Percentiles rank a stretch among this genome's conserved stretches.
These are phyloP conservation scores for Cosmorhoe ocellata DNA, from an alignment of 2,888 invertebrate species.

Conservation along the genomic window DNA sequence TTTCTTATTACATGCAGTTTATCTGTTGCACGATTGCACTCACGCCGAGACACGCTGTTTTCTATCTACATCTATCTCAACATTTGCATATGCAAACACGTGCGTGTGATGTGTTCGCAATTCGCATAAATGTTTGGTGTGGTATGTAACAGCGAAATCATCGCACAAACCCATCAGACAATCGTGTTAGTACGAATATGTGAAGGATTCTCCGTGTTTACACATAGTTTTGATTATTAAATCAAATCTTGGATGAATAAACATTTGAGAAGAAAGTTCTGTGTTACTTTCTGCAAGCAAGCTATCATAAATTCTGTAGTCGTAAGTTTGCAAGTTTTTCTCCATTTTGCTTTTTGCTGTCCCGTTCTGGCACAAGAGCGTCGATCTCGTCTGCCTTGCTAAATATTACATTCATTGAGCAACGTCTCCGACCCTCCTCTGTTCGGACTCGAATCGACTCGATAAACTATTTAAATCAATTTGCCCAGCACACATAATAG, in stretches of 20 bases:
- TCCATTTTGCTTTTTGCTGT: conserved; percentile 42
- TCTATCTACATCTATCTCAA: conserved; percentile 19
- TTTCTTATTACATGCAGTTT: conserved; percentile 41
- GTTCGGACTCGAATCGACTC: conserved; percentile 27
- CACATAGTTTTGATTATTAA: conserved; percentile 5
- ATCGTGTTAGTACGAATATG: conserved; percentile 27
- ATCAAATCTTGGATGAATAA: conserved; percentile 1
- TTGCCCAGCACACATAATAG: conserved; percentile 21
- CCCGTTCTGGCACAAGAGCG: conserved; percentile 40
- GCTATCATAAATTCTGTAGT: conserved; percentile 40
- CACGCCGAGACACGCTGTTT: conserved; percentile 31
- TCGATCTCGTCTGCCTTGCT: conserved; percentile 40
- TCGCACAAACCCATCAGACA: conserved; percentile 19
- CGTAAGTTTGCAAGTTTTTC: conserved; percentile 45
- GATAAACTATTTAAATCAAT: conserved; percentile 39
- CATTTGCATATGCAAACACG: conserved; percentile 30
- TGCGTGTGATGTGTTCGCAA: conserved; percentile 32
- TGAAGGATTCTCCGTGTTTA: conserved; percentile 19
- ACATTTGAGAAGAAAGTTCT: conserved; percentile 23
- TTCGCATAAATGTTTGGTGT: conserved; percentile 32
- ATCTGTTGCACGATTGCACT: conserved; percentile 53
- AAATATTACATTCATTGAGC: conserved; percentile 56
- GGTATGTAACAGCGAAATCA: conserved; percentile 32
- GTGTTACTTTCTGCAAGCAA: conserved; percentile 34
- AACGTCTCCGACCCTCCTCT: conserved; percentile 41